phyloP scores from a whole-genome alignment of 2,888 invertebrate species.

The Hyposoter dolosus region DNA sequence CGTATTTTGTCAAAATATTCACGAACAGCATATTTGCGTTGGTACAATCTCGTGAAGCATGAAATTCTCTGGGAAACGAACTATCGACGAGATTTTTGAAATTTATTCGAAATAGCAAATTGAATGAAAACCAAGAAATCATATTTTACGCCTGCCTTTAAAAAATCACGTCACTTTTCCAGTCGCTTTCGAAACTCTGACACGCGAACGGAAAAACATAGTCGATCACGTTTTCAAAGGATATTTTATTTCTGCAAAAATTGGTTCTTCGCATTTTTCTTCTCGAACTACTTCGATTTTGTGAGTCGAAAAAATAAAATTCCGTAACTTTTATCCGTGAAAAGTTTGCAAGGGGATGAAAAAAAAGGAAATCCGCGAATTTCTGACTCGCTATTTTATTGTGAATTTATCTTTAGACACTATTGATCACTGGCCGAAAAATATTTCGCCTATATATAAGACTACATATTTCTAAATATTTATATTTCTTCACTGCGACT shows the following conservation, averaged over 20 bases:
- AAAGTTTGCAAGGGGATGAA: background rate
- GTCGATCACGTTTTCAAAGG: background rate
- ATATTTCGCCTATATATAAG: background rate
- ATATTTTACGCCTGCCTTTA: too few relatives aligned
- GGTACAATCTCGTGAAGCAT: background rate
- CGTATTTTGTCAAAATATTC: background rate
- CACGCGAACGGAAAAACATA: background rate
- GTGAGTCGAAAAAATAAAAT: too few relatives aligned
- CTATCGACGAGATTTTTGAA: background rate
- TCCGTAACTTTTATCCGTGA: background rate
- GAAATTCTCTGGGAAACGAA: background rate
- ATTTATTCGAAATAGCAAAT: background rate
- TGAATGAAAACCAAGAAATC: background rate
- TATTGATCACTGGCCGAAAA: background rate
- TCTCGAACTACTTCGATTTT: too few relatives aligned
- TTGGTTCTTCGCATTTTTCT: too few relatives aligned
- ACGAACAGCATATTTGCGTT: background rate
- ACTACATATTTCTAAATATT: background rate
- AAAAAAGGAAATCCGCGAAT: background rate
- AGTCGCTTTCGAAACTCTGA: background rate
- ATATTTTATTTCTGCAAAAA: background rate
- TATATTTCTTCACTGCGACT: constrained; percentile 75
- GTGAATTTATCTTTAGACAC: background rate
- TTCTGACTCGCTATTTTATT: background rate
- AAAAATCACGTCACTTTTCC: background rate